A percentile compares a stretch with the other conserved stretches of the same genome.
phyloP scores from a whole-genome alignment of 1,140 invertebrate species.

The Drosophila bocqueti region DNA sequence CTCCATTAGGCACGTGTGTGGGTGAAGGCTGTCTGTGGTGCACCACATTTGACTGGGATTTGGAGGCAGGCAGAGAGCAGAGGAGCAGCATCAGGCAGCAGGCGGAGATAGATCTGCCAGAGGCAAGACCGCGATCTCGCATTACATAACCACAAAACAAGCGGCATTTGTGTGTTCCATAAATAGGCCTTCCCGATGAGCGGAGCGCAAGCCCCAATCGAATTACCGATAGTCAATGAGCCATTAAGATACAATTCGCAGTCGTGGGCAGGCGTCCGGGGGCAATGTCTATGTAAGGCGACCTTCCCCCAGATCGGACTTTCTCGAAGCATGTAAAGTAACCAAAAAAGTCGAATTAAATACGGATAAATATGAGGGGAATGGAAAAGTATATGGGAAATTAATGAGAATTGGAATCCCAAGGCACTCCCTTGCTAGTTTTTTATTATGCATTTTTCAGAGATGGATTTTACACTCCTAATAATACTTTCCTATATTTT shows the following conservation, averaged over 20 bases:
- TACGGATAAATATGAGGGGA: background rate
- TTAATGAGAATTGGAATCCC: background rate
- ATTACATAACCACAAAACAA: constrained; percentile 57
- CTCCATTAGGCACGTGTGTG: constrained; percentile 69
- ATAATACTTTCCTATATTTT: no score
- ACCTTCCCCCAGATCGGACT: constrained; percentile 44
- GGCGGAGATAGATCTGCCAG: constrained; percentile 18
- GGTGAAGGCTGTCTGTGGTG: constrained; percentile 72
- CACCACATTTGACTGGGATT: constrained; percentile 33
- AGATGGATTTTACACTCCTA: background rate
- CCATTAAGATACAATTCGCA: constrained; percentile 58
- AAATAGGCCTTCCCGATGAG: constrained; percentile 62
- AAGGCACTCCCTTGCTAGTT: background rate
- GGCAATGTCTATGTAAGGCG: constrained; percentile 45
- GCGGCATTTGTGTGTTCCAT: constrained; percentile 56
- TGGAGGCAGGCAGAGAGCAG: background rate
- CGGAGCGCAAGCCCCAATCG: constrained; percentile 48
- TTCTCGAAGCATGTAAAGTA: constrained; percentile 30
- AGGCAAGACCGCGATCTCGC: constrained; percentile 49
- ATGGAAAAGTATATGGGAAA: background rate
- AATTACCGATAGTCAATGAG: constrained; percentile 73
- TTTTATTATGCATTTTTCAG: no score
- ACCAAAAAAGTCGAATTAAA: constrained; percentile 6
- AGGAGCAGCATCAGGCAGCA: background rate
- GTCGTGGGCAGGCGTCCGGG: constrained; percentile 41